Evolutionary conservation across 1,140 invertebrate genomes (phyloP).

Genomic region (Pachypsylla venusta): DNA sequence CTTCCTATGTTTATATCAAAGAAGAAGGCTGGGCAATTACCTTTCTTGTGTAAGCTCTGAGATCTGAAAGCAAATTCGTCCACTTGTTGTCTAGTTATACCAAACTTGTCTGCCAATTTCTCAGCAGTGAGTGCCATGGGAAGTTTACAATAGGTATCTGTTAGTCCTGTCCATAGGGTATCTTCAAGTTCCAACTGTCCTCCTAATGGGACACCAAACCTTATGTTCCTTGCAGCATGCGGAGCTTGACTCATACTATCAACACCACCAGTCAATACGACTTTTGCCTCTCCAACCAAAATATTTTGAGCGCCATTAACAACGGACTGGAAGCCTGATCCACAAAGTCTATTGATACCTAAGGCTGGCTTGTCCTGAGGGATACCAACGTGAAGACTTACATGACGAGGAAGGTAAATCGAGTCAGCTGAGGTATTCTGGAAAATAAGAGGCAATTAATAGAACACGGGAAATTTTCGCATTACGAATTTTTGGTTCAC

Average conservation of each 20-base stretch:
- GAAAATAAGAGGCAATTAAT: constrained; percentile 20
- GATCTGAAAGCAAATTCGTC: constrained; percentile 80
- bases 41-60: constrained; percentile 63
- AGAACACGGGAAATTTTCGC: no score
- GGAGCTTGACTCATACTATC: constrained; percentile 96
- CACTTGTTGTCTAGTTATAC: constrained; percentile 68
- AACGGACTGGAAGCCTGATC: constrained; percentile 90
- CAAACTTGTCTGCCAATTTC: constrained; percentile 85
- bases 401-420: constrained; percentile 74
- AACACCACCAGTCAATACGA: constrained; percentile 79
- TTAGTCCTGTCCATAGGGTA: constrained; percentile 77
- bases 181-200: constrained; percentile 72
- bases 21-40: no score
- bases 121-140: constrained; percentile 97
- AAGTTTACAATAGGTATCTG: constrained; percentile 75
- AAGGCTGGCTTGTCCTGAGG: constrained; percentile 66
- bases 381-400: constrained; percentile 65
- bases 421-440: constrained; percentile 67
- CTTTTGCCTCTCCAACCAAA: constrained; percentile 61
- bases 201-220: constrained; percentile 77
- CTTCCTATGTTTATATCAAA: no score
- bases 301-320: constrained; percentile 88
- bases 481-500: no score
- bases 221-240: constrained; percentile 64
- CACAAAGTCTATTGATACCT: constrained; percentile 76